phyloP scores from a whole-genome alignment of 2,888 invertebrate genomes.

The Acrobasis suavella region DNA sequence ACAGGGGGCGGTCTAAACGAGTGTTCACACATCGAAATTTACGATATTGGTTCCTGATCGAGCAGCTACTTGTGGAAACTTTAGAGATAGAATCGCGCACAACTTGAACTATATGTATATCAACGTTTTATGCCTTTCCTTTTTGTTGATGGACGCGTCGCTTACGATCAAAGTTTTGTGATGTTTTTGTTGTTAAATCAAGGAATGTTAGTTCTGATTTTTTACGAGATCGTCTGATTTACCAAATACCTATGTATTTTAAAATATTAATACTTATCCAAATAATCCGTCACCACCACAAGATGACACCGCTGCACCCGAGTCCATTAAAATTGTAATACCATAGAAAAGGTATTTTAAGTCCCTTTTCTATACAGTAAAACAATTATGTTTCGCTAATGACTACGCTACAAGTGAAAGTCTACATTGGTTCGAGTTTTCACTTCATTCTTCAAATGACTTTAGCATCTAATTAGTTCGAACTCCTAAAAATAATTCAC shows the following conservation, averaged over 20 bases:
- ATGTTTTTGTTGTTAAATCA: background rate
- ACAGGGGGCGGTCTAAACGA: slow-evolving; percentile 3
- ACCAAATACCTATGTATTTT: too few species aligned
- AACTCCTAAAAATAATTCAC: background rate
- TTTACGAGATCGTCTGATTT: background rate
- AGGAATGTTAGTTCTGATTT: background rate
- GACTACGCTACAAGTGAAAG: too few species aligned
- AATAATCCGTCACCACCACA: too few species aligned
- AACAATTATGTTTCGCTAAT: too few species aligned
- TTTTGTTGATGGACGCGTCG: background rate
- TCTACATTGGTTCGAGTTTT: too few species aligned
- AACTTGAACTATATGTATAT: background rate
- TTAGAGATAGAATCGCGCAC: slow-evolving; percentile 23
- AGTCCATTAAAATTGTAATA: too few species aligned
- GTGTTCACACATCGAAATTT: slow-evolving; percentile 16
- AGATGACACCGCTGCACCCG: too few species aligned
- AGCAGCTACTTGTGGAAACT: slow-evolving; percentile 2
- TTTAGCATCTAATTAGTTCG: too few species aligned
- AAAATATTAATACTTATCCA: too few species aligned
- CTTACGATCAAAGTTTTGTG: background rate
- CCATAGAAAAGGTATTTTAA: too few species aligned
- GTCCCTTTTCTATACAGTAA: too few species aligned
- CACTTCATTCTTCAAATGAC: too few species aligned
- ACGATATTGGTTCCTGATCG: slow-evolving; percentile 20
- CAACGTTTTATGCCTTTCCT: background rate